Evolutionary conservation across 1,140 invertebrate genomes (phyloP), one percentile per base, ranked within the genome.

Genomic region (Penaeus chinensis): DNA sequence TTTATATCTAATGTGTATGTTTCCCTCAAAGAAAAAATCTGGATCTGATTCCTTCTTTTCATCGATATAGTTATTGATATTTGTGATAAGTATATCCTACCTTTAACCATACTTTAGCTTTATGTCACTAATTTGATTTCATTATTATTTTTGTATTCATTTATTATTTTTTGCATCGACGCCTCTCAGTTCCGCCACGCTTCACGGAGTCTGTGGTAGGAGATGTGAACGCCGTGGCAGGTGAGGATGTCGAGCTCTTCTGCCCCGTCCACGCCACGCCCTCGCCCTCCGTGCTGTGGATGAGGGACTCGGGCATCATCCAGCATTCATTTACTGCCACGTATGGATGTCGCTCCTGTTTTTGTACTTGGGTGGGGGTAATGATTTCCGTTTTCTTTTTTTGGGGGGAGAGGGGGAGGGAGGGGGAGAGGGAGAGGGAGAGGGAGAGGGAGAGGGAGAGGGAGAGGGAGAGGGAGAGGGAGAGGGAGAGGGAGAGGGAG

Each of bases 231-330:
- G 86, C 77, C 1, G 61, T 60, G 19, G 80, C 79, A 4, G 86
- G 86, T 19, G 61, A 82, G 4, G 81, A 87, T 60, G 79, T 42
- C 10, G 86, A 78, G 22, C 69, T 87, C 54, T 78, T 78, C 32
- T 87, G 86, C 22, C 86, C 86, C 20, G 86, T 87, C 10, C 61
- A 87, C 24, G 86, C 86, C 60, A 82, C 81, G 18, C 86, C 86
- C 10, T 13, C 60, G 8, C 86, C 86, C 5, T 82, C 86, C 24
- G 66, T 87, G 20, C 80, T 87, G 20, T 87, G 86, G 86, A 87
- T 87, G 86, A 83, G 82, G 54, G 86, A 87, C 65, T 60, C 86
- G 22, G 22, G 22, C 18, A 87, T 87, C 20, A 54, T 87, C 11
- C 66, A 87, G 18, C 80, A 87, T 16, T 63, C 80, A 8, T 87